Conservation (phyloP, 2,113 vertebrate genomes). For the Pterophyllum scalare region DNA sequence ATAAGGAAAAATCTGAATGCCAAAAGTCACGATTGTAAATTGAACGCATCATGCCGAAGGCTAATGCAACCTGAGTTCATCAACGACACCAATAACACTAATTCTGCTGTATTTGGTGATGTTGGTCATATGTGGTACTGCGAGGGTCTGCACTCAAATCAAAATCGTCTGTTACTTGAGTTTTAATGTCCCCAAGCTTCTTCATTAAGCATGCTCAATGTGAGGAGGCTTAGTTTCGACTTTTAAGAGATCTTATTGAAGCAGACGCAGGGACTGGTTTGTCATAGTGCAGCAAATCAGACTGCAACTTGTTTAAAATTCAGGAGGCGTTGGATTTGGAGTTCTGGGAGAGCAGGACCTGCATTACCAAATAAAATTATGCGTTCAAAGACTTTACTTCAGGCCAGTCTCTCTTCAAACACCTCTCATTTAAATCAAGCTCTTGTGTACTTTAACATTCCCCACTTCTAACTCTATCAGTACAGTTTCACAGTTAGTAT, state of each 20-base stretch:
- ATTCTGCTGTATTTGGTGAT: neutral
- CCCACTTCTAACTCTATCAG: neutral
- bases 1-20: neutral
- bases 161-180: neutral
- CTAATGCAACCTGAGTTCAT: neutral
- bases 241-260: neutral
- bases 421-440: neutral
- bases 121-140: neutral
- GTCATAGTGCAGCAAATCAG: neutral
- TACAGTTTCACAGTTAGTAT: neutral
- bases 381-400: conserved; percentile 6
- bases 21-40: neutral
- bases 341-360: neutral
- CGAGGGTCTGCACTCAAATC: neutral
- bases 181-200: neutral
- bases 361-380: neutral
- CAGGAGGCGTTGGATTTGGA: conserved; percentile 5
- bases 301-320: conserved; percentile 10
- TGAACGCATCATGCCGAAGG: neutral
- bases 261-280: neutral
- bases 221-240: neutral
- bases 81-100: neutral
- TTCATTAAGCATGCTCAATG: neutral
- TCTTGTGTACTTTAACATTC: neutral
- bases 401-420: neutral